Base-by-base conservation (phyloP, 2,888 invertebrate genomes). In the Lasioglossum oenotherae region DNA sequence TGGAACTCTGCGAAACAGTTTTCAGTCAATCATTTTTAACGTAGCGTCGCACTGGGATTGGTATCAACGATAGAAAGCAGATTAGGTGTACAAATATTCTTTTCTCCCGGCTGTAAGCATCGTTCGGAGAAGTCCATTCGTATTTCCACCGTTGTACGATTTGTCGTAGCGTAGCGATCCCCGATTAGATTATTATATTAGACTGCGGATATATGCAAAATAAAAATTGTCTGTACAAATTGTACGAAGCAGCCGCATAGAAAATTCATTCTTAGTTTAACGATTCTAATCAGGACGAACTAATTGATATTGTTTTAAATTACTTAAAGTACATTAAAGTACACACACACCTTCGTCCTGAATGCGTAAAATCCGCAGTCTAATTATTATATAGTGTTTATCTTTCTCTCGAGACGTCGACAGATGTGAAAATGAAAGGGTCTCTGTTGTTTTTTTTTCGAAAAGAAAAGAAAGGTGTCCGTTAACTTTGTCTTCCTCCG, bases 401-500 rank as follows among this genome's bases (percentile, higher is more conserved):
- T 41, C 74, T 41, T 71, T 86, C 74, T 72, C 79, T 78, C 72
- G 57, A 78, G 67, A 74, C 49, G 74, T 60, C 60, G 64, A 46
- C 35, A n/a, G 53, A 49, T 35, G 14, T 35, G 14, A 31, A 46
- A 57, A 53, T 23, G 46, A 44, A 38, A 41, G 38, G 38, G 27
- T 72, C 67, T 78, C 53, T 64, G 14, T 71, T 64, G 38, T 12
- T 80, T 75, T 67, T 75, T 67, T 71, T 78, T 69, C 23, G 23
- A 23, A 77, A 79, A 46, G 10, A 53, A 49, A 19, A 46, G 4
- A 53, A n/a, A 57, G 57, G 35, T 41, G 57, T 44, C 81, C 81
- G 38, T 87, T 67, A 67, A 78, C 80, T 76, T 87, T 53, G 79
- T 86, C 87, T 82, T 87, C 86, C 86, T 77, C 35, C n/a, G 74